Conservation (phyloP, 2,113 vertebrate genomes). For the Entelurus aequoreus region DNA sequence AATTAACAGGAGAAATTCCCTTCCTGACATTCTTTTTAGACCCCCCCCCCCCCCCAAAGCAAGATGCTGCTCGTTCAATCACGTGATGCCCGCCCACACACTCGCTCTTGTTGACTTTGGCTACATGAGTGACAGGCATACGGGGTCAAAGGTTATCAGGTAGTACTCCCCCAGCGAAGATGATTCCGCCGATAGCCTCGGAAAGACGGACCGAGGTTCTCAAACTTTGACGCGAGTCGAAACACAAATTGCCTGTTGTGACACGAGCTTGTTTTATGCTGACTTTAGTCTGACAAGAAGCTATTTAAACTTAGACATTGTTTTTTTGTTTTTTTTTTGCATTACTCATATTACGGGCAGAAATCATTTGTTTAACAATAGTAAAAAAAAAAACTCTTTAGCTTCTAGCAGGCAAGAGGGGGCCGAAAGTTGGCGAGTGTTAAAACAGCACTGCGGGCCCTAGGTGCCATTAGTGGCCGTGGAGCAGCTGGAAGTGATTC, state of each 20-base stretch:
- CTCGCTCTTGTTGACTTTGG: conserved; percentile 9
- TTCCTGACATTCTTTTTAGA: no score
- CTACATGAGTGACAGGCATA: conserved; percentile 47
- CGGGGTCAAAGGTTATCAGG: conserved; percentile 67
- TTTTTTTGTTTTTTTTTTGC: conserved; percentile 21
- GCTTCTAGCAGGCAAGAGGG: conserved; percentile 47
- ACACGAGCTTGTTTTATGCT: conserved; percentile 4
- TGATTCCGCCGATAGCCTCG: conserved; percentile 63
- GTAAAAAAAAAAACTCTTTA: conserved; percentile 57
- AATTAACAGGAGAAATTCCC: no score
- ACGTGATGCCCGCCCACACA: background rate
- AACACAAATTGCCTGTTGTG: conserved; percentile 19
- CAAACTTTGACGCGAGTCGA: conserved; percentile 70
- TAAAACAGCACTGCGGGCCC: conserved; percentile 66
- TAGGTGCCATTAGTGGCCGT: conserved; percentile 74
- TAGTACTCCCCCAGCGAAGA: conserved; percentile 35
- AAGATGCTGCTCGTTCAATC: background rate
- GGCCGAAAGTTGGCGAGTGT: conserved; percentile 63
- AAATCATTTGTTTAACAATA: conserved; percentile 69
- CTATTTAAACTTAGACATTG: background rate
- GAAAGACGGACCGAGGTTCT: conserved; percentile 60
- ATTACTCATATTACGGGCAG: conserved; percentile 49
- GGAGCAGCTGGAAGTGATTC: conserved; percentile 93
- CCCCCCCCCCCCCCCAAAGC: no score
- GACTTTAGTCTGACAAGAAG: no score